These are phyloP conservation scores for Catonia carolina DNA, from an alignment of 2,888 invertebrate species.

Conservation along the genomic window DNA sequence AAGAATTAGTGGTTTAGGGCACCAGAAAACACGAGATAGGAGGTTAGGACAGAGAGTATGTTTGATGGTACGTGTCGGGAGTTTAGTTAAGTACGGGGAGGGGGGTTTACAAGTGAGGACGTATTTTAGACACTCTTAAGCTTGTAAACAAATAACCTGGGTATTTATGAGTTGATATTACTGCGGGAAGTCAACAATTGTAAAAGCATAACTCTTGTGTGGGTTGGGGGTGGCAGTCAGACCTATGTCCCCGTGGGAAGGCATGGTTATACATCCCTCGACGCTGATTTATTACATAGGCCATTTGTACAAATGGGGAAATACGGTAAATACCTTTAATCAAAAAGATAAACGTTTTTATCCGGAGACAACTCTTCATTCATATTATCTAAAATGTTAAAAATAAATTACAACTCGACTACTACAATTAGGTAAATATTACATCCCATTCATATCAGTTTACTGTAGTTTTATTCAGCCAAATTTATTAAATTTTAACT, in stretches of 20 bases:
- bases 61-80: not conserved
- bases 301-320: no score
- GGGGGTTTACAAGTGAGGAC: conserved; percentile 9
- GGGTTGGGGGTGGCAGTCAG: not conserved
- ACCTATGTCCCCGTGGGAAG: not conserved
- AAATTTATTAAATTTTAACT: no score
- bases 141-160: conserved; percentile 10
- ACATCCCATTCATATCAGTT: no score
- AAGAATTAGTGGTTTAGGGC: not conserved
- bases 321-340: no score
- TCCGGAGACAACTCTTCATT: no score
- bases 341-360: no score
- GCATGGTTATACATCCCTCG: not conserved
- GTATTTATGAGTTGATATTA: conserved; percentile 17
- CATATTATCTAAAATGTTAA: no score
- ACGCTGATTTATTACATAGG: not conserved
- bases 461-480: no score
- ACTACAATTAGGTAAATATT: no score
- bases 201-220: conserved; percentile 24
- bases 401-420: no score
- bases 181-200: conserved; percentile 26
- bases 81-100: not conserved
- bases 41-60: not conserved
- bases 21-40: not conserved
- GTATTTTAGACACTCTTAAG: conserved; percentile 18